Evolutionary conservation across 2,888 invertebrate species (phyloP), one percentile per base, ranked within the genome.

Genomic region (Tachystola acroxantha): DNA sequence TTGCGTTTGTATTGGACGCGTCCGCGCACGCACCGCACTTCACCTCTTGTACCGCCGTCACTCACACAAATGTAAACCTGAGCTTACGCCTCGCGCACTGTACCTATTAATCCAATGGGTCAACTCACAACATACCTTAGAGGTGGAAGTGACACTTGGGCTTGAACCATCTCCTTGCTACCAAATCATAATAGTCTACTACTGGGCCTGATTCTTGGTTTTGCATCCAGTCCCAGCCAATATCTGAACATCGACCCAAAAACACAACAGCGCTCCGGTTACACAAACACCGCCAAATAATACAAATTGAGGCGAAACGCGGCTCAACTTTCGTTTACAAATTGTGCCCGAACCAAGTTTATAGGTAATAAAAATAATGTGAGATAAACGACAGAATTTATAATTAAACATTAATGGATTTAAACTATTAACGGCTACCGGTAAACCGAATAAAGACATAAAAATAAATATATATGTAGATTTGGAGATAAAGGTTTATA

Each of bases 381-480:
- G 67, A 80, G 78, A 82, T 80, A 76, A 76, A 69, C 61, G 49
- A 53, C 56, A 66, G 78, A 75, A 79, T 81, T 64, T 76, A 79
- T 81, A 85, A 84, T 84, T 80, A 79, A 34, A 75, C 81, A 70
- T 76, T 81, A 84, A 84, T 81, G 82, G 76, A 63, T 70, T 69
- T 64, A 67, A 76, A 82, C 84, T 85, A 82, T 82, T 84, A 82
- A 80, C 72, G 53, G 85, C 84, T 85, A 85, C 85, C 81, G 84
- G 81, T 81, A 82, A 71, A 67, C 62, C 69, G 76, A 73, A 86
- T 86, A 75, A 72, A 85, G 84, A 84, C 84, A 80, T 85, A 72
- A 84, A 81, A 84, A 80, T 84, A 80, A 81, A 81, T 81, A 84
- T 73, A 79, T 79, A 76, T 76, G 80, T 80, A 76, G 81, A 85